Conservation (phyloP, 2,113 vertebrate genomes). For the Sinosuthora webbiana region DNA sequence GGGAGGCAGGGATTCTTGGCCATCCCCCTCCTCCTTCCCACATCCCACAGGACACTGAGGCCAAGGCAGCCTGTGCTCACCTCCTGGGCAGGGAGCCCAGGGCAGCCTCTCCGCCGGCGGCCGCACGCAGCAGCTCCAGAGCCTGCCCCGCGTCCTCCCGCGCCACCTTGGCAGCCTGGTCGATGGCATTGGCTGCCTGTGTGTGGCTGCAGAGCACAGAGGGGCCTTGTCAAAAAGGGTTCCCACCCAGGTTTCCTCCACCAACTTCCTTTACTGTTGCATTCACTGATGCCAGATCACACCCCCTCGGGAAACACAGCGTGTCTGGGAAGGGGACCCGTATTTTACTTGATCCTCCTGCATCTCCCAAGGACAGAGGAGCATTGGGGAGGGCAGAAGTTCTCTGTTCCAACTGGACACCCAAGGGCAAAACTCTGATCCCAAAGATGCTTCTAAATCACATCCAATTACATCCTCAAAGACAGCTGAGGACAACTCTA, state of each 20-base stretch:
- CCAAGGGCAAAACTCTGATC: not conserved
- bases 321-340: rapidly evolving
- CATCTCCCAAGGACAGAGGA: not conserved
- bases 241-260: not conserved
- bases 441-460: not conserved
- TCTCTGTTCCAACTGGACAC: not conserved
- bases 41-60: rapidly evolving
- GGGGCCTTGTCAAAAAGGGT: not conserved
- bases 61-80: slow-evolving; percentile 58
- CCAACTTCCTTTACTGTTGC: rapidly evolving
- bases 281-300: rapidly evolving
- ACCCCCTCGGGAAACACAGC: rapidly evolving
- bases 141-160: slow-evolving; percentile 64
- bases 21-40: not conserved
- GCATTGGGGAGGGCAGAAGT: not conserved
- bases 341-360: not conserved
- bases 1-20: not conserved
- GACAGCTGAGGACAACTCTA: not conserved
- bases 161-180: slow-evolving; percentile 47
- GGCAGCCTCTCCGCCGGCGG: slow-evolving; percentile 35
- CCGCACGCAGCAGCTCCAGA: slow-evolving; percentile 58
- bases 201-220: slow-evolving; percentile 75
- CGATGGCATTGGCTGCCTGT: slow-evolving; percentile 62
- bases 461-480: not conserved
- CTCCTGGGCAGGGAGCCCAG: slow-evolving; percentile 48